These are phyloP conservation scores for Sceliomorpha sp. DNA, from an alignment of 2,888 invertebrate genomes.

Conservation along the genomic window DNA sequence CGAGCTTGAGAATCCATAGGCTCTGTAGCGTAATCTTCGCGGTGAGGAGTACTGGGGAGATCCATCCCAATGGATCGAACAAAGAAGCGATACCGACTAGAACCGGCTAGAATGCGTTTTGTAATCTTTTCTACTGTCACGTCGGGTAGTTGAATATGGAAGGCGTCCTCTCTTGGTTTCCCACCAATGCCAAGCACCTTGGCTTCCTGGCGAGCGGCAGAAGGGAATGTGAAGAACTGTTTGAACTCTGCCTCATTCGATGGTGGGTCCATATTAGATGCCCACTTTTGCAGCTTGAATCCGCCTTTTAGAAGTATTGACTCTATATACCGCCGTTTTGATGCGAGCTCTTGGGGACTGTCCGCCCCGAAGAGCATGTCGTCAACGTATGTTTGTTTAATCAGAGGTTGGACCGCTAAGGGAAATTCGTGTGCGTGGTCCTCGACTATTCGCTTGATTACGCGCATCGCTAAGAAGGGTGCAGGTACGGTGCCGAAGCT, in stretches of 20 bases:
- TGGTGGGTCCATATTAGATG: too few relatives aligned
- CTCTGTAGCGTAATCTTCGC: background rate
- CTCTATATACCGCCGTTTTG: background rate
- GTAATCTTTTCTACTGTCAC: too few relatives aligned
- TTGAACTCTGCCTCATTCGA: too few relatives aligned
- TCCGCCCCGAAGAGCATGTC: conserved; percentile 7
- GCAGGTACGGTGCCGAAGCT: conserved; percentile 5
- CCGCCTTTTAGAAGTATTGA: background rate
- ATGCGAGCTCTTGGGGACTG: background rate
- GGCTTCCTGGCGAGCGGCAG: background rate
- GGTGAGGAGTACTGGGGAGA: background rate
- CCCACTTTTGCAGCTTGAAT: background rate
- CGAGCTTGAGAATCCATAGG: background rate
- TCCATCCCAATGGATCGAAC: background rate
- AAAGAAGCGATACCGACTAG: background rate
- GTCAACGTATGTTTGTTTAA: background rate
- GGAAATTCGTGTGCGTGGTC: background rate
- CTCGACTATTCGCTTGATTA: too few relatives aligned
- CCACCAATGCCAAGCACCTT: background rate
- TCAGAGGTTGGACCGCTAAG: background rate
- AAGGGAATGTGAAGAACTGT: too few relatives aligned
- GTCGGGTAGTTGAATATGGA: background rate
- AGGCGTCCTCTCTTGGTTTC: background rate
- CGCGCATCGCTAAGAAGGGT: conserved; percentile 4
- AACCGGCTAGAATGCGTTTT: too few relatives aligned